These are phyloP conservation scores for Thelaira solivaga DNA, from an alignment of 2,888 invertebrate genomes.

Conservation along the genomic window DNA sequence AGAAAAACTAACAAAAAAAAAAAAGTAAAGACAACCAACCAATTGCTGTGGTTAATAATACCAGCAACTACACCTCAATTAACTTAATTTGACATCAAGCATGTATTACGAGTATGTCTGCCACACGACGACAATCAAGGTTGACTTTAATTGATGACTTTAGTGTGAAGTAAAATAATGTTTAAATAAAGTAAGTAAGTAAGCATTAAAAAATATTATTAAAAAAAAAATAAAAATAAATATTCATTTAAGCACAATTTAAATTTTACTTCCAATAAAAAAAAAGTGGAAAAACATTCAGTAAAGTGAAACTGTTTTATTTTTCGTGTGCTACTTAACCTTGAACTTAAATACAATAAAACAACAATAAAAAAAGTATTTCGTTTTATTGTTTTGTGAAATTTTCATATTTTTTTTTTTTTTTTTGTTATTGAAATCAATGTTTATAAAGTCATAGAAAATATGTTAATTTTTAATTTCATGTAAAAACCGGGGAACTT, in stretches of 20 bases:
- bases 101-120: constrained; percentile 58
- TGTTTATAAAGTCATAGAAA: too few species aligned
- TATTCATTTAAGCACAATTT: not conserved
- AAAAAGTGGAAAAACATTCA: not conserved
- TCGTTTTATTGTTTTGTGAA: too few species aligned
- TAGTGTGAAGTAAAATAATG: constrained; percentile 46
- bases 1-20: not conserved
- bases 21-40: not conserved
- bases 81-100: constrained; percentile 56
- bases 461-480: too few species aligned
- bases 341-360: constrained; percentile 36
- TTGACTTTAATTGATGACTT: constrained; percentile 56
- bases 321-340: constrained; percentile 23
- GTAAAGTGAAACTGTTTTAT: constrained; percentile 49
- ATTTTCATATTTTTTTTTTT: too few species aligned
- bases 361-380: too few species aligned
- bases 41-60: constrained; percentile 2
- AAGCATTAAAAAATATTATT: too few species aligned
- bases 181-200: not conserved
- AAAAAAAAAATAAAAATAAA: constrained; percentile 15
- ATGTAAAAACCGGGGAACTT: too few species aligned
- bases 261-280: constrained; percentile 9
- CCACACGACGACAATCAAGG: constrained; percentile 63
- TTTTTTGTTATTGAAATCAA: too few species aligned
- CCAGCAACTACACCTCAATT: constrained; percentile 45